Conservation (phyloP, 2,113 vertebrate genomes). For the Anarrhichthys ocellatus region DNA sequence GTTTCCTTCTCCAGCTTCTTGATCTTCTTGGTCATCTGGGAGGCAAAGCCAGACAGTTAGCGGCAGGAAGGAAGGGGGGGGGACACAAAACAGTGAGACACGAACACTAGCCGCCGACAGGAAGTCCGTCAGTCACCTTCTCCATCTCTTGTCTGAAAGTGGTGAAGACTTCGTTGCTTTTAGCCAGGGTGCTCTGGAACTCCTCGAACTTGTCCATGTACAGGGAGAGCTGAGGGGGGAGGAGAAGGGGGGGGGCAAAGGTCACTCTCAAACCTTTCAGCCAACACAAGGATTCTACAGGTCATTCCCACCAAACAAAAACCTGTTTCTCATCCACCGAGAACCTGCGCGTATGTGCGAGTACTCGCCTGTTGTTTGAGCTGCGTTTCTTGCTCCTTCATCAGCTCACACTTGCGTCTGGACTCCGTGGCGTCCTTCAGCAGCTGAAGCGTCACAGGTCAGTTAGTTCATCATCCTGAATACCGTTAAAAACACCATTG, state of each 20-base stretch:
- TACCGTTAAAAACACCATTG: neutral
- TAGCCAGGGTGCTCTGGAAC: slow-evolving; percentile 98
- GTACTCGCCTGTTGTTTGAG: slow-evolving; percentile 93
- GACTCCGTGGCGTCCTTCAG: slow-evolving; percentile 96
- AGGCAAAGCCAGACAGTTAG: neutral
- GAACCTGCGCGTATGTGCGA: too few relatives aligned
- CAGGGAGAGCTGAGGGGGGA: slow-evolving; percentile 88
- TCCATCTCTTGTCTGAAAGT: slow-evolving; percentile 99
- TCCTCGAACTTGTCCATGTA: slow-evolving; percentile 99
- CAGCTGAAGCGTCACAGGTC: slow-evolving; percentile 83
- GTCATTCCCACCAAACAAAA: too few relatives aligned
- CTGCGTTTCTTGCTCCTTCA: slow-evolving; percentile 97
- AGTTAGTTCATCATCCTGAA: neutral
- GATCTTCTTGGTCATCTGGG: slow-evolving; percentile 99
- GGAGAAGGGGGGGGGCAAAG: neutral
- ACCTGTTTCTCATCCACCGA: too few relatives aligned
- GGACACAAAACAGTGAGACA: neutral
- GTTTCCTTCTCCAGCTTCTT: slow-evolving; percentile 99
- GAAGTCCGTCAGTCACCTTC: slow-evolving; percentile 84
- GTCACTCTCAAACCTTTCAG: neutral
- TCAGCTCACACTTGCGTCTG: slow-evolving; percentile 95
- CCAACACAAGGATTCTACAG: neutral
- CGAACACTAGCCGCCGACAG: neutral
- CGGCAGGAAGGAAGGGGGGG: neutral
- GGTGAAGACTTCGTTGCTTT: slow-evolving; percentile 99